These are phyloP conservation scores for Orestias chungarensis DNA, from an alignment of 2,797 vertebrate genomes.

Conservation along the genomic window DNA sequence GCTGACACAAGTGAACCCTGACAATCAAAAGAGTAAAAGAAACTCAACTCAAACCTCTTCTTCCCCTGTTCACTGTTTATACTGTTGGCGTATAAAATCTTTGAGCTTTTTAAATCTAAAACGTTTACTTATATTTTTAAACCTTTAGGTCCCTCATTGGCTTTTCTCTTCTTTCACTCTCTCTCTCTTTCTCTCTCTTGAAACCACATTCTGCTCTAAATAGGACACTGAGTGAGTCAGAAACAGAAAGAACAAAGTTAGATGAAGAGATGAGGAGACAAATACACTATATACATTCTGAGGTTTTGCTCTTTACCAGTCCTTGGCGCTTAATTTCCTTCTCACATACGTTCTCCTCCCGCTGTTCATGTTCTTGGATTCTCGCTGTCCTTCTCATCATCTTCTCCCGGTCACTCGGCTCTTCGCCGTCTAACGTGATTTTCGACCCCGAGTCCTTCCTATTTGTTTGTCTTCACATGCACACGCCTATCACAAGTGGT, in stretches of 20 bases:
- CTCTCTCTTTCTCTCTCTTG: conserved; percentile 38
- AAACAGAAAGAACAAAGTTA: conserved; percentile 56
- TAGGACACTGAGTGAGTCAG: conserved; percentile 66
- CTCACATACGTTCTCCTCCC: conserved; percentile 37
- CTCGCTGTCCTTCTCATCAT: conserved; percentile 44
- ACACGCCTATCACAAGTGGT: conserved; percentile 43
- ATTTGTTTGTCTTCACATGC: conserved; percentile 15
- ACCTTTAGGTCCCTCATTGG: conserved; percentile 15
- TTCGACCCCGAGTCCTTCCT: conserved; percentile 39
- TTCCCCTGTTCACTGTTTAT: background rate
- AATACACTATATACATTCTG: conserved; percentile 50
- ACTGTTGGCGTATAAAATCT: background rate
- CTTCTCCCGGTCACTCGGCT: conserved; percentile 24
- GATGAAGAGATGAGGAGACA: conserved; percentile 48
- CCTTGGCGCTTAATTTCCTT: conserved; percentile 51
- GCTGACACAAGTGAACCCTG: background rate
- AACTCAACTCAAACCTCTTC: background rate
- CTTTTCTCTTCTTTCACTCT: too few species aligned
- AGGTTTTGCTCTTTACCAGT: conserved; percentile 63
- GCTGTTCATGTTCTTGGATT: conserved; percentile 40
- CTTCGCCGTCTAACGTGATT: conserved; percentile 20
- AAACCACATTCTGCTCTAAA: conserved; percentile 62
- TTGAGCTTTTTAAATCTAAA: background rate
- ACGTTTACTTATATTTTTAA: background rate
- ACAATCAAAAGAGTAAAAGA: background rate